A percentile compares a stretch with the other conserved stretches of the same genome.
Evolutionary conservation across 2,797 vertebrate species (phyloP).

Genomic region (Diplodus sargus): DNA sequence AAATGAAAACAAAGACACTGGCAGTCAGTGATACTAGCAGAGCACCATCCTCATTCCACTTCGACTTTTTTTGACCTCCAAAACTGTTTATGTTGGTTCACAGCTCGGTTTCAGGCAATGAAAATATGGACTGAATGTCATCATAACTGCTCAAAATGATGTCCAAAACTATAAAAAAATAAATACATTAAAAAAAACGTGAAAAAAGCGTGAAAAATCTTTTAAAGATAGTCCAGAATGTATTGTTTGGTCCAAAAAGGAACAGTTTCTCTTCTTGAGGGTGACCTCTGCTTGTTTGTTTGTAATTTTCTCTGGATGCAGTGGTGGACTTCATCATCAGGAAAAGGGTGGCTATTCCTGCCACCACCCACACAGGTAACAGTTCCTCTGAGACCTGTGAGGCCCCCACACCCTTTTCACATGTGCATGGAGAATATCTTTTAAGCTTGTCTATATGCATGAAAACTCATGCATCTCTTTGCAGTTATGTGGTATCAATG

Average conservation of each 20-base stretch:
- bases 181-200: too few species aligned
- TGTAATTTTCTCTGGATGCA: constrained; percentile 66
- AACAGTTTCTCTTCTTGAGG: constrained; percentile 9
- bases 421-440: constrained; percentile 39
- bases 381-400: constrained; percentile 23
- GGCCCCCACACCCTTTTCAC: constrained; percentile 2
- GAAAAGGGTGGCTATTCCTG: constrained; percentile 74
- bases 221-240: not conserved
- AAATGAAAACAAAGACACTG: not conserved
- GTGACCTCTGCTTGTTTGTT: constrained; percentile 60
- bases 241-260: not conserved
- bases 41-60: not conserved
- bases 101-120: not conserved
- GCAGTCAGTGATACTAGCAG: not conserved
- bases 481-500: not conserved
- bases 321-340: constrained; percentile 80
- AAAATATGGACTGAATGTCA: not conserved
- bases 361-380: constrained; percentile 80
- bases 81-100: not conserved
- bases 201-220: not conserved
- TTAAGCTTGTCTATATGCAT: constrained; percentile 19
- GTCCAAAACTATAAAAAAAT: not conserved
- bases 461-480: constrained; percentile 22
- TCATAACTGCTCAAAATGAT: not conserved
- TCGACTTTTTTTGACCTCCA: not conserved